phyloP scores from a whole-genome alignment of 1,140 invertebrate genomes.

The Maniola jurtina region DNA sequence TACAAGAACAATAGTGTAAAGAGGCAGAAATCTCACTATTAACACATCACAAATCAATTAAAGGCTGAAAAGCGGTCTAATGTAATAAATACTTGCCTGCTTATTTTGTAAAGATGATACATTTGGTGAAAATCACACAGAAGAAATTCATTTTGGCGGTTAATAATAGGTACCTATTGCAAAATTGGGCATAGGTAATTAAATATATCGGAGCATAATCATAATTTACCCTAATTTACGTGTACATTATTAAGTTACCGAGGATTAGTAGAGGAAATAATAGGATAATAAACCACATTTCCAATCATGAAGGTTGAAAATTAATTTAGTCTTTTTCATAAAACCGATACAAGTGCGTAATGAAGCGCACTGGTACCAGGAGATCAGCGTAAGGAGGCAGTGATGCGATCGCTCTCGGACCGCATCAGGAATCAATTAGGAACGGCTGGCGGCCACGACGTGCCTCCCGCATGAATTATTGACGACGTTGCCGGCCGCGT shows the following conservation, averaged over 20 bases:
- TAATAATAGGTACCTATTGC: no score
- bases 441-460: constrained; percentile 67
- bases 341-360: constrained; percentile 47
- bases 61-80: no score
- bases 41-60: no score
- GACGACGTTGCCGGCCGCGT: constrained; percentile 57
- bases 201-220: no score
- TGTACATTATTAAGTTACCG: background rate
- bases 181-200: background rate
- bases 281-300: background rate
- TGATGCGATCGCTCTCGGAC: constrained; percentile 69
- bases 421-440: constrained; percentile 76
- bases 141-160: no score
- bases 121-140: no score
- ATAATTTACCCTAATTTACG: background rate
- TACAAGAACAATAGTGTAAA: no score
- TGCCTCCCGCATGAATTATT: constrained; percentile 75
- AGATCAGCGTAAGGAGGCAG: constrained; percentile 65
- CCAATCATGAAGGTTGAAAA: background rate
- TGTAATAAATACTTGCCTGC: no score
- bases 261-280: background rate
- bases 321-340: constrained; percentile 8
- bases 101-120: no score
- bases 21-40: no score
- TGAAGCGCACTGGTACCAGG: constrained; percentile 62